Conservation (phyloP, 2,888 invertebrate species). For the Loripinus fragilis region DNA sequence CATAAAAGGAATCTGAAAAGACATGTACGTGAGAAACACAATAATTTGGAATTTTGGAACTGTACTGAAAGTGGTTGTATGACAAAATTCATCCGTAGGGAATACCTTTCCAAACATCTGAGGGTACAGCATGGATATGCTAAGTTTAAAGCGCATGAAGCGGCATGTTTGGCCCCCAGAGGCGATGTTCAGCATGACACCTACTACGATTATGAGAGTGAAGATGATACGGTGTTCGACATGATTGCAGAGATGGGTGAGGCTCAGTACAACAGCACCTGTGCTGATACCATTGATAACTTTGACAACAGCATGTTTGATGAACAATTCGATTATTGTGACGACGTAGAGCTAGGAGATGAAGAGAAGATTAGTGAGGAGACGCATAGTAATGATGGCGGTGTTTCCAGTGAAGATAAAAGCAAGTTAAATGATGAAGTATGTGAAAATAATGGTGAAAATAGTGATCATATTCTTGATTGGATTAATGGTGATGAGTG, state of each 20-base stretch:
- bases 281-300: background rate
- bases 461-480: no score
- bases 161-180: background rate
- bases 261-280: background rate
- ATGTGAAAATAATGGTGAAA: no score
- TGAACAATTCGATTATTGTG: background rate
- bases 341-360: background rate
- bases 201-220: background rate
- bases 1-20: background rate
- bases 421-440: no score
- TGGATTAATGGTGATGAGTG: no score
- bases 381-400: background rate
- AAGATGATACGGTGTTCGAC: constrained; percentile 11
- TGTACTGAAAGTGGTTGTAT: background rate
- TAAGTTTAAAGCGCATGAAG: background rate
- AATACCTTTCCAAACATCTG: constrained; percentile 2
- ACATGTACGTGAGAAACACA: constrained; percentile 5
- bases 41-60: background rate
- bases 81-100: background rate
- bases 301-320: background rate
- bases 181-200: background rate
- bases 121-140: constrained; percentile 1
- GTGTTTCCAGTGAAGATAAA: no score
- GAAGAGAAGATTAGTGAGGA: background rate
- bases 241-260: constrained; percentile 3